Percentiles rank a stretch among this genome's conserved stretches.
Conservation (phyloP, 1,140 invertebrate genomes). For the Diplogasteroides magnus region DNA sequence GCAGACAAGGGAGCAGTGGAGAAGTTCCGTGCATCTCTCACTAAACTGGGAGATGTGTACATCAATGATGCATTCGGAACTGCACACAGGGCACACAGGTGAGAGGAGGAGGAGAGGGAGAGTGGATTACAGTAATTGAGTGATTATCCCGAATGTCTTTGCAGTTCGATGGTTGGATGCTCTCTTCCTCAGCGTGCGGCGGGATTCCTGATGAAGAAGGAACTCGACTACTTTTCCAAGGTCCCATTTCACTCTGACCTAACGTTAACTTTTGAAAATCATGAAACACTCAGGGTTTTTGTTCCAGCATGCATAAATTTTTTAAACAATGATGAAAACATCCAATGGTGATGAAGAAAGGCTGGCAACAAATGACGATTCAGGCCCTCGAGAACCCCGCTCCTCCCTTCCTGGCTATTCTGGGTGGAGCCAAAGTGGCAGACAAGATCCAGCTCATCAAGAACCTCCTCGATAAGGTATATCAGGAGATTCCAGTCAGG, state of each 20-base stretch:
- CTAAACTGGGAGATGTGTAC: constrained; percentile 91
- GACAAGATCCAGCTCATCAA: constrained; percentile 98
- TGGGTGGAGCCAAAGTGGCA: constrained; percentile 95
- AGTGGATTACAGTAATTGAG: too few relatives aligned
- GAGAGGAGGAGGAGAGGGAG: too few relatives aligned
- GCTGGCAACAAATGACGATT: too few relatives aligned
- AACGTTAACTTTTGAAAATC: not conserved
- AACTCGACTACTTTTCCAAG: constrained; percentile 93
- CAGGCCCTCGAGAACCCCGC: constrained; percentile 80
- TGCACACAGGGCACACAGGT: constrained; percentile 88
- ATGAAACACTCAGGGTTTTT: too few relatives aligned
- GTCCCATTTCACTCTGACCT: constrained; percentile 53
- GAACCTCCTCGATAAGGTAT: constrained; percentile 81
- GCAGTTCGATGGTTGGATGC: constrained; percentile 68
- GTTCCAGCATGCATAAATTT: too few relatives aligned
- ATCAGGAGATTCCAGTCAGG: not conserved
- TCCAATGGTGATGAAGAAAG: too few relatives aligned
- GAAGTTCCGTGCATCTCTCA: constrained; percentile 77
- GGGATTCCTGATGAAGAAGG: constrained; percentile 93
- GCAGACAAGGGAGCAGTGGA: constrained; percentile 73
- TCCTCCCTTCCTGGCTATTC: constrained; percentile 89
- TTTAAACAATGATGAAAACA: too few relatives aligned
- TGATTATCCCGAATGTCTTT: not conserved
- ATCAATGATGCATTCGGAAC: constrained; percentile 99
- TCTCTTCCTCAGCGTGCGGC: constrained; percentile 80